These are phyloP conservation scores for Helicoverpa armigera DNA, from an alignment of 1,140 invertebrate genomes.

Conservation along the genomic window DNA sequence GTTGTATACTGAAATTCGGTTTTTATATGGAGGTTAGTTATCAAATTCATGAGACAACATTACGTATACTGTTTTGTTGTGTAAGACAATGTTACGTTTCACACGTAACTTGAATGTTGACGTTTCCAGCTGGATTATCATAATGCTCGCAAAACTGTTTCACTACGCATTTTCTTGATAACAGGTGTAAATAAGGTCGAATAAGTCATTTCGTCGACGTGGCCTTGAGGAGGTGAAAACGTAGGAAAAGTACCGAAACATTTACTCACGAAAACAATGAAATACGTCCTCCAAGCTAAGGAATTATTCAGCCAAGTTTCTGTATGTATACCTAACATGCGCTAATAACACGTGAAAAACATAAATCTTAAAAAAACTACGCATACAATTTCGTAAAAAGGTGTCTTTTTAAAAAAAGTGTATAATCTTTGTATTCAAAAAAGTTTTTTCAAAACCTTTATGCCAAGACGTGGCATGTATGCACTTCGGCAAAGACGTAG, in stretches of 20 bases:
- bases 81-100: conserved; percentile 25
- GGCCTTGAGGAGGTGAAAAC: conserved; percentile 33
- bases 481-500: conserved; percentile 57
- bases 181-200: conserved; percentile 43
- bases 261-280: conserved; percentile 27
- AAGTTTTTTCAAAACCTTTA: conserved; percentile 56
- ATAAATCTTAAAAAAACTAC: conserved; percentile 37
- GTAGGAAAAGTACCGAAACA: conserved; percentile 36
- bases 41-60: neutral
- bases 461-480: conserved; percentile 56
- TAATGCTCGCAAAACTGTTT: conserved; percentile 20
- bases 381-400: conserved; percentile 32
- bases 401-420: conserved; percentile 32
- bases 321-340: conserved; percentile 18
- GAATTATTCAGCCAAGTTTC: conserved; percentile 11
- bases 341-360: conserved; percentile 11
- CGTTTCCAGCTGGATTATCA: neutral
- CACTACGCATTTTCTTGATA: conserved; percentile 20
- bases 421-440: conserved; percentile 55
- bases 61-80: neutral
- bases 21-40: neutral
- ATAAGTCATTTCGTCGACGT: conserved; percentile 21
- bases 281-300: conserved; percentile 11
- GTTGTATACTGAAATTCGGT: neutral
- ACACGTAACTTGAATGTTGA: conserved; percentile 2